Conservation (phyloP, 2,113 vertebrate species). For the Prunella himalayana region DNA sequence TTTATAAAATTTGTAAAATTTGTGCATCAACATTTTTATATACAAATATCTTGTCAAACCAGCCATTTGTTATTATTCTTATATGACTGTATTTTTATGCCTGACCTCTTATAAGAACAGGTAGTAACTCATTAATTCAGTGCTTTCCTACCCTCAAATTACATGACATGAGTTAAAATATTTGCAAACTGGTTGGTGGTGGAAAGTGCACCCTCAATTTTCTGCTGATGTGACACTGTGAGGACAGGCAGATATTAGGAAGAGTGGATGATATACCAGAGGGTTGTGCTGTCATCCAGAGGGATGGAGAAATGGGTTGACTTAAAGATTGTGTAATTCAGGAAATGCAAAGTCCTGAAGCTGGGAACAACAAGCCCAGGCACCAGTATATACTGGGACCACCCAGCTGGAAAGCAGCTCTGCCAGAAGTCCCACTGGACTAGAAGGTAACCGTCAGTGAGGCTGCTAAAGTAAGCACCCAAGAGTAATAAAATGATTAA, state of each 20-base stretch:
- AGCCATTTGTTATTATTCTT: background rate
- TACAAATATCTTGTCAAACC: background rate
- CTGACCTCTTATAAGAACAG: background rate
- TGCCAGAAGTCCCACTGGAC: fast-evolving
- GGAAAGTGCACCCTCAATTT: background rate
- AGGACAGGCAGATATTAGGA: background rate
- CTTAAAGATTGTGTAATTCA: background rate
- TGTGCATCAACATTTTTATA: background rate
- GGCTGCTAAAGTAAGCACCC: background rate
- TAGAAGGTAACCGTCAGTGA: background rate
- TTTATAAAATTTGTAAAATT: background rate
- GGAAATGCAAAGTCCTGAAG: background rate
- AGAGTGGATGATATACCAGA: no score
- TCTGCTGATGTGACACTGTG: background rate
- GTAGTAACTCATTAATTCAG: background rate
- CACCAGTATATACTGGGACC: background rate
- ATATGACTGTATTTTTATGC: background rate
- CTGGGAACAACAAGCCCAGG: background rate
- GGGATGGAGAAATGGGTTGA: background rate
- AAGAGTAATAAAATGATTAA: background rate
- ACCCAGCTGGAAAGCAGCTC: background rate
- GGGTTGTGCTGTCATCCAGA: background rate
- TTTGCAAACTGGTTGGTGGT: background rate
- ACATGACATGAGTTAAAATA: background rate
- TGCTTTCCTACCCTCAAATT: background rate